These are phyloP conservation scores for Pseudomyrmex concolor DNA, from an alignment of 1,140 invertebrate species.

Conservation along the genomic window DNA sequence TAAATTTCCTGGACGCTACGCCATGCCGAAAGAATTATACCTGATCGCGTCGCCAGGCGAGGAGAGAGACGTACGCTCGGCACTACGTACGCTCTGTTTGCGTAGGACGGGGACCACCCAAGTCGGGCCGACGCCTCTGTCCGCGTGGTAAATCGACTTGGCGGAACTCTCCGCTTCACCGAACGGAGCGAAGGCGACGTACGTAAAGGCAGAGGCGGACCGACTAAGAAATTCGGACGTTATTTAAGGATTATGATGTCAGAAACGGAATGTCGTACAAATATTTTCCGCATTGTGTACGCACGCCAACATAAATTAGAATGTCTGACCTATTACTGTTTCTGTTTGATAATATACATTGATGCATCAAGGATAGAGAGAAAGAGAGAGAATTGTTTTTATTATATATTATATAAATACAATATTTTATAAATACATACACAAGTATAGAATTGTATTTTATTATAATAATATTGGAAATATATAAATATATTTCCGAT, in stretches of 20 bases:
- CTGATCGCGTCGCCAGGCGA: constrained; percentile 29
- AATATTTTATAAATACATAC: background rate
- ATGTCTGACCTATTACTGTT: background rate
- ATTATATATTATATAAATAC: background rate
- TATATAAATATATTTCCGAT: no score
- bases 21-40: constrained; percentile 64
- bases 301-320: no score
- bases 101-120: constrained; percentile 82
- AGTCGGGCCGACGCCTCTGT: constrained; percentile 77
- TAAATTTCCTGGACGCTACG: constrained; percentile 80
- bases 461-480: background rate
- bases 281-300: background rate
- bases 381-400: background rate
- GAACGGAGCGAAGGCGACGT: constrained; percentile 51
- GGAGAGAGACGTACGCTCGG: constrained; percentile 61
- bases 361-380: no score
- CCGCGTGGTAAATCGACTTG: constrained; percentile 77
- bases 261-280: background rate
- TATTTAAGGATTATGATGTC: constrained; percentile 32
- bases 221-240: constrained; percentile 31
- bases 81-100: constrained; percentile 77
- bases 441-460: background rate
- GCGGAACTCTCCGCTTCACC: constrained; percentile 74
- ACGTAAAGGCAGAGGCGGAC: constrained; percentile 34
- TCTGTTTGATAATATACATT: background rate